A percentile compares a stretch with the other conserved stretches of the same genome.
Conservation (phyloP, 2,888 invertebrate genomes). For the Theretra japonica region DNA sequence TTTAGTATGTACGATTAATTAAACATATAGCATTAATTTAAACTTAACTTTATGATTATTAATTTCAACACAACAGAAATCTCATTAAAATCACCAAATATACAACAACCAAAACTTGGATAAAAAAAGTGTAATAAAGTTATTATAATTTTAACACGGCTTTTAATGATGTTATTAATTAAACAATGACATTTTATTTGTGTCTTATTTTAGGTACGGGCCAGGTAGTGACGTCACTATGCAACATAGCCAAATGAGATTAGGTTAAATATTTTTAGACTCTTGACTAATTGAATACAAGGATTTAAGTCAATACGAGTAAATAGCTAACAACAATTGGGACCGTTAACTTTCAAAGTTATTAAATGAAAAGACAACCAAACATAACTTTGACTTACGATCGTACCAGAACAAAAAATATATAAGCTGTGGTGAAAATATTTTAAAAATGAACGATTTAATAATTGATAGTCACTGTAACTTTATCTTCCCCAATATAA, state of each 20-base stretch:
- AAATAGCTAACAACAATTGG: too few relatives aligned
- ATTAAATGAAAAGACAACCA: too few relatives aligned
- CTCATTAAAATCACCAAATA: background rate
- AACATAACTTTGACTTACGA: too few relatives aligned
- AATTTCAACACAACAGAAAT: background rate
- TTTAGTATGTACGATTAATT: background rate
- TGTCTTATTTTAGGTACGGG: background rate
- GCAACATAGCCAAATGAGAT: background rate
- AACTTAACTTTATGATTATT: background rate
- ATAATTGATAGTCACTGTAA: too few relatives aligned
- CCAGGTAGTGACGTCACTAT: background rate
- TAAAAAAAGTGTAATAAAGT: background rate
- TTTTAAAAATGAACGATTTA: too few relatives aligned
- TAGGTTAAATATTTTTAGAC: too few relatives aligned
- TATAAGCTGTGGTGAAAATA: too few relatives aligned
- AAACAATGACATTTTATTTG: background rate
- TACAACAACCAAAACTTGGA: background rate
- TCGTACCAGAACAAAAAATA: too few relatives aligned
- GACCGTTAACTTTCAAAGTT: too few relatives aligned
- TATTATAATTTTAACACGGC: slow-evolving; percentile 6
- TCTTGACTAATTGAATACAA: too few relatives aligned
- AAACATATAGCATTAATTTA: background rate
- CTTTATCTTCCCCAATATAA: too few relatives aligned
- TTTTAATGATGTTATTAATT: background rate
- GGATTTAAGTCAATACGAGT: too few relatives aligned